Evolutionary conservation across 2,888 invertebrate species (phyloP).

Genomic region (Diarsia brunnea): DNA sequence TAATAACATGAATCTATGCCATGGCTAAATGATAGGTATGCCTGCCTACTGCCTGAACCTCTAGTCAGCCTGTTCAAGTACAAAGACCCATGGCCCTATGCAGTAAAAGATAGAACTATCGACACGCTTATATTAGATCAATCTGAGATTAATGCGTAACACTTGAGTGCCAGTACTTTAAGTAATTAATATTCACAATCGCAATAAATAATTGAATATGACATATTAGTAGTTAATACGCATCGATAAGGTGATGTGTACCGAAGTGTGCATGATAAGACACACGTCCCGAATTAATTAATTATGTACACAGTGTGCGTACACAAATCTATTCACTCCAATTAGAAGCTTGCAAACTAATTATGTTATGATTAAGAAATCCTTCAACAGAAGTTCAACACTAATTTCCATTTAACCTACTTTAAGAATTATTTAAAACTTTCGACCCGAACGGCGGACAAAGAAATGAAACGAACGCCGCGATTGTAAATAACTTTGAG

Average conservation of each 20-base stretch:
- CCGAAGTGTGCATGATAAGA: slow-evolving; percentile 38
- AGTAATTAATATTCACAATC: slow-evolving; percentile 6
- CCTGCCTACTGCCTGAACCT: not conserved
- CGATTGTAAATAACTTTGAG: slow-evolving; percentile 60
- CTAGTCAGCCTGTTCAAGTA: not conserved
- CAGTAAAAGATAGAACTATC: not conserved
- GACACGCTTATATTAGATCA: not conserved
- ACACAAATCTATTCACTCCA: slow-evolving; percentile 44
- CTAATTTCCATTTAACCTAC: slow-evolving; percentile 54
- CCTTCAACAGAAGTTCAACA: slow-evolving; percentile 23
- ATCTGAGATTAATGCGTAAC: not conserved
- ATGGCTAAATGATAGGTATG: not conserved
- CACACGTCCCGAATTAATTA: slow-evolving; percentile 47
- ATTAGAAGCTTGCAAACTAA: slow-evolving; percentile 47
- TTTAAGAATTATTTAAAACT: slow-evolving; percentile 54
- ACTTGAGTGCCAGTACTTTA: not conserved
- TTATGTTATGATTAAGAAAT: slow-evolving; percentile 28
- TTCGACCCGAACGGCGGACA: slow-evolving; percentile 39
- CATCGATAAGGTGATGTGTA: slow-evolving; percentile 35
- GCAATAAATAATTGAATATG: slow-evolving; percentile 10
- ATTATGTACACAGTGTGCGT: slow-evolving; percentile 29
- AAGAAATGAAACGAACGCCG: slow-evolving; percentile 54
- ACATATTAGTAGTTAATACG: slow-evolving; percentile 13
- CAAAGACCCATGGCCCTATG: not conserved
- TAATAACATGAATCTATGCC: slow-evolving; percentile 23